Evolutionary conservation across 92 coral and sea anemone genomes (phyloP), one percentile per base, ranked within the genome.

Genomic region (Porites divaricata): DNA sequence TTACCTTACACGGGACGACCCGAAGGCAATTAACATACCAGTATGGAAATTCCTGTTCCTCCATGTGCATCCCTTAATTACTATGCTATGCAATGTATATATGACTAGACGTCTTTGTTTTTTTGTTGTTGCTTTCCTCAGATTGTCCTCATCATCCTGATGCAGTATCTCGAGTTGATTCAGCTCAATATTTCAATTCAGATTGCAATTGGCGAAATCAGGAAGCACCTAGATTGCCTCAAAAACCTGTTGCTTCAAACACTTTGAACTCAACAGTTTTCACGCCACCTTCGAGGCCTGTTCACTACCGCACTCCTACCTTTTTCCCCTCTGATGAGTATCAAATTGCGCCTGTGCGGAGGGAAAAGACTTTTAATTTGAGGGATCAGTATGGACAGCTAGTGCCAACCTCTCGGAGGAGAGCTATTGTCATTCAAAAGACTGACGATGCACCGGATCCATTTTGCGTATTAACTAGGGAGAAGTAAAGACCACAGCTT

Each of bases 401-500:
- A 16, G 85, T 19, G 12, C 79, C 76, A 56, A 56, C 56, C 65
- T 20, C 82, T 41, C 51, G 14, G 20, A 72, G 72, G 49, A 72
- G 86, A 35, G 78, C 79, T 20, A 49, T 82, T 61, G 72, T 82
- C 6, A 72, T 82, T 22, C 64, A 82, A 50, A 82, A 74, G 49
- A 16, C 79, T 10, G 11, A 61, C 21, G 78, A 72, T 22, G 86
- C 79, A 2, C 86, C 86, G 8, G 86, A 82, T 72, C 86, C 86
- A 1, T 82, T 82, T 26, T 82, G 71, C n/a, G 52, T 82, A 28
- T 73, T 82, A 17, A 24, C 71, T 22, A 73, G 23, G 21, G 78
- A 63, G 45, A 82, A 82, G 23, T 80, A 17, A 80, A 68, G 11
- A 8, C 8, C n/a, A 8, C 59, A 54, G 59, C 16, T 54, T 11